Conservation (phyloP, 2,888 invertebrate genomes). For the Noctua fimbriata region DNA sequence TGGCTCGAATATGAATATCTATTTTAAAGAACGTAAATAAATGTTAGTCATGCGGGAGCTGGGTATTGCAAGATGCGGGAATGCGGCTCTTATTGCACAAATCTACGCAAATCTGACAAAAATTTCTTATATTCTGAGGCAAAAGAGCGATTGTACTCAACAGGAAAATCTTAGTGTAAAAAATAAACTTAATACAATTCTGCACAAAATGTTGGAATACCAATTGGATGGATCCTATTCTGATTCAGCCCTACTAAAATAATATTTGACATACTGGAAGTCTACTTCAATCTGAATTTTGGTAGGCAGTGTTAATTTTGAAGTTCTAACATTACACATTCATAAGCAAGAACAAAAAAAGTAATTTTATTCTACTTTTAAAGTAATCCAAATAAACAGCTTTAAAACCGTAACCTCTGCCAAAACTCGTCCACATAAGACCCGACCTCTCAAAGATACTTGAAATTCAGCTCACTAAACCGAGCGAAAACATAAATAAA, state of each 20-base stretch:
- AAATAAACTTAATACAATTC: background rate
- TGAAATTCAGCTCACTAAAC: conserved; percentile 44
- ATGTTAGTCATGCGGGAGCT: conserved; percentile 24
- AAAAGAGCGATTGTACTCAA: background rate
- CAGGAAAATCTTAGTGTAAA: background rate
- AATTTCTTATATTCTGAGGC: background rate
- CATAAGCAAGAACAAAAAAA: background rate
- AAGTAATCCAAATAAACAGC: background rate
- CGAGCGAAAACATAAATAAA: conserved; percentile 35
- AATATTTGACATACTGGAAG: background rate
- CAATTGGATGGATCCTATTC: background rate
- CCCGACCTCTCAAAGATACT: conserved; percentile 16
- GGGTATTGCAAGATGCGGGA: conserved; percentile 18
- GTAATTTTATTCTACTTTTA: background rate
- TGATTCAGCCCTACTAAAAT: background rate
- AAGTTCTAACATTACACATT: background rate
- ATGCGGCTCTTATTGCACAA: conserved; percentile 1
- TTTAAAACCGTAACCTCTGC: background rate
- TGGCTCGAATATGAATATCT: background rate
- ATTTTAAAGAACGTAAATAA: conserved; percentile 21
- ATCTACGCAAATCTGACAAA: background rate
- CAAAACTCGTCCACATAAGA: background rate
- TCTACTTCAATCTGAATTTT: background rate
- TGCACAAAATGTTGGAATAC: background rate
- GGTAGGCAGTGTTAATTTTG: background rate